These are phyloP conservation scores for Drosophila mercatorum DNA, from an alignment of 2,888 invertebrate genomes.

Conservation along the genomic window DNA sequence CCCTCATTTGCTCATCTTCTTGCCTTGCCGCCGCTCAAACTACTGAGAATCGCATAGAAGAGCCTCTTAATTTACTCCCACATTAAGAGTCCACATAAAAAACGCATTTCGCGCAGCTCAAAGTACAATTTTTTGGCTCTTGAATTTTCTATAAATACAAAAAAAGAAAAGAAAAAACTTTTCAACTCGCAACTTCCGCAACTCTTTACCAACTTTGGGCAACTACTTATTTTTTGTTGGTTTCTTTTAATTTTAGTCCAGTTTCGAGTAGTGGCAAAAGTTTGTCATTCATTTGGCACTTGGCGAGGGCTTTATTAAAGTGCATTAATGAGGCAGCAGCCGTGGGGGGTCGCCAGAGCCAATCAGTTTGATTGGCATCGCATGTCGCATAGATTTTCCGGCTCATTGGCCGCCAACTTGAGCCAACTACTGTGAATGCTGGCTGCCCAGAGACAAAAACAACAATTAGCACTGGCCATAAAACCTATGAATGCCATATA, in stretches of 20 bases:
- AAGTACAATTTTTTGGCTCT: constrained; percentile 2
- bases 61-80: neutral
- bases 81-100: neutral
- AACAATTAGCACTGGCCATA: constrained; percentile 68
- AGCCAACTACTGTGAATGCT: constrained; percentile 14
- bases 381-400: constrained; percentile 74
- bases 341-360: constrained; percentile 15
- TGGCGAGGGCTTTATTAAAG: constrained; percentile 55
- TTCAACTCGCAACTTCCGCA: neutral
- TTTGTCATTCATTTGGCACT: constrained; percentile 53
- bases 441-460: constrained; percentile 31
- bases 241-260: neutral
- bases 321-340: constrained; percentile 62
- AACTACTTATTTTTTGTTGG: constrained; percentile 14
- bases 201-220: constrained; percentile 19
- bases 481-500: constrained; percentile 62
- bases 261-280: constrained; percentile 22
- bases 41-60: neutral
- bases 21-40: neutral
- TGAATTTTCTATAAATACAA: constrained; percentile 3
- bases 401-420: constrained; percentile 55
- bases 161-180: neutral
- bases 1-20: neutral
- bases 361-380: constrained; percentile 74
- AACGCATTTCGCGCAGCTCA: neutral